Conservation (phyloP, 2,797 vertebrate species). For the Neosilurus hyrtlii region DNA sequence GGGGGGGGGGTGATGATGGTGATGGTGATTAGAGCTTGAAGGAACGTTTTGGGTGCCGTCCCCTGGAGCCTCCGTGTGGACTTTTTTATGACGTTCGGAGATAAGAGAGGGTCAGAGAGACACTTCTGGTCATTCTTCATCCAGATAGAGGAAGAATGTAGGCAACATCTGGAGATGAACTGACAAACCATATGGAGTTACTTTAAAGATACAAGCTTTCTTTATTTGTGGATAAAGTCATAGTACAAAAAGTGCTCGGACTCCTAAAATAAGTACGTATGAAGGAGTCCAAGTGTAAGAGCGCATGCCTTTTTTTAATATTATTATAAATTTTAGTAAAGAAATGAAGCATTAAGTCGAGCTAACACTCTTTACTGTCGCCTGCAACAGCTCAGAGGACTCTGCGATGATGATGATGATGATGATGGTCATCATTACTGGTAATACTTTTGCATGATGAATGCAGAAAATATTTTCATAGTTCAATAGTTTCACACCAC, state of each 20-base stretch:
- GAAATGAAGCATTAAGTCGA: conserved; percentile 15
- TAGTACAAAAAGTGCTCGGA: conserved; percentile 8
- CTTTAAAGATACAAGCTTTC: conserved; percentile 6
- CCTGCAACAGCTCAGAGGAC: conserved; percentile 39
- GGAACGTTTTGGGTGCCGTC: conserved; percentile 35
- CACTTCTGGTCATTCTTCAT: conserved; percentile 9
- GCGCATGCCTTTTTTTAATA: conserved; percentile 9
- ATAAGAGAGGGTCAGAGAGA: conserved; percentile 18
- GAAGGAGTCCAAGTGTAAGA: neutral
- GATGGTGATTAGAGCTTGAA: conserved; percentile 20
- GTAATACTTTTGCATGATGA: neutral
- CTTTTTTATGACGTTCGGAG: conserved; percentile 28
- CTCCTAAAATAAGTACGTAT: neutral
- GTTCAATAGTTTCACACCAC: neutral
- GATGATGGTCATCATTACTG: neutral
- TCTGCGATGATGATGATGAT: too few relatives aligned
- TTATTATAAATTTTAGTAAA: conserved; percentile 45
- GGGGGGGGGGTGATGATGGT: neutral
- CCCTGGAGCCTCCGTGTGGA: conserved; percentile 18
- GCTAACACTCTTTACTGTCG: conserved; percentile 35
- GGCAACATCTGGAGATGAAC: conserved; percentile 29
- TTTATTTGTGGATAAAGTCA: neutral
- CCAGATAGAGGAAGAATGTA: conserved; percentile 30
- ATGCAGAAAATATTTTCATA: neutral
- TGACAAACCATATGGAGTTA: neutral